Base-by-base conservation (phyloP, 2,113 vertebrate species). In the Cathartes aura region DNA sequence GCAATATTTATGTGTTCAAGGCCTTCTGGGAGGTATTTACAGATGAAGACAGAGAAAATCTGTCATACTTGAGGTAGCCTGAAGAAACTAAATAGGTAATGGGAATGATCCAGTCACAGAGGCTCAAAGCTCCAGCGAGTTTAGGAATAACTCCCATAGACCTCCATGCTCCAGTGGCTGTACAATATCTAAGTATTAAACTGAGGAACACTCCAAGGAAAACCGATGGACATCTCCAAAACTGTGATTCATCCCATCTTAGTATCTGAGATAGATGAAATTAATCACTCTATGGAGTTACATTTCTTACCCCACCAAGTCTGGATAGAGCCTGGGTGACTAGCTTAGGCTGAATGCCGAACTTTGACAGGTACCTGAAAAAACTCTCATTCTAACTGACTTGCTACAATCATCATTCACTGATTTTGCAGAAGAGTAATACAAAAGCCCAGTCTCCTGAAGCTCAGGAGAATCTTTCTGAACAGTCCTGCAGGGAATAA, bases 151-250 rank as follows among this genome's bases (percentile, higher is more conserved):
- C 15, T 59, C 20, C 38, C 26, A 43, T 0, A 79, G 38, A 78
- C 22, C 10, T 74, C 43, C 38, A 43, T 0, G 0, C 20, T 71
- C 50, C 68, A 1, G 0, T 30, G 27, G 10, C 14, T 70, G 21
- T 32, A 64, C 36, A 53, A 60, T 76, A 56, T 64, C 42, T 38
- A 90, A 48, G 11, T 43, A 66, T 6, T 26, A 36, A 62, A 83
- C 19, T 42, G 29, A 80, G 29, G 22, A 26, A 42, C 4, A 60
- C 15, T 16, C 36, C 5, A 83, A 60, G 21, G 6, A 87, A 87
- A 87, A 78, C 4, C 1, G 0, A 66, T 58, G 22, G 30, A 38
- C 18, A 14, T 43, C 20, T 91, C 47, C 58, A 89, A 80, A 93
- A 72, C 5, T 45, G 17, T 75, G 24, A 58, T 75, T 72, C 34